phyloP scores from a whole-genome alignment of 2,888 invertebrate genomes.

The Tromatobia lineatoria region DNA sequence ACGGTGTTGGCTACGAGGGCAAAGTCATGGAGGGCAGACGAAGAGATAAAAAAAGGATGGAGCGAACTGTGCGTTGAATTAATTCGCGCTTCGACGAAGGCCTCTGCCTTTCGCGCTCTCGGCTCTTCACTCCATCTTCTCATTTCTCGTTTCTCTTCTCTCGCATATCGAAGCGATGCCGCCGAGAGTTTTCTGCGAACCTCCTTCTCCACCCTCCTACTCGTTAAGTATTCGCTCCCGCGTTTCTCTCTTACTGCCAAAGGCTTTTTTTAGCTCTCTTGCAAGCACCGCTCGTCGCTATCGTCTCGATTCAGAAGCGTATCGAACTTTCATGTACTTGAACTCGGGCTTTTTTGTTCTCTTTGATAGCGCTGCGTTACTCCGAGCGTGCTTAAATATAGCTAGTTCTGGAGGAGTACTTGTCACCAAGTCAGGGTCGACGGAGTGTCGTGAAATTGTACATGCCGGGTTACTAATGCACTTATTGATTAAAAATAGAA shows the following conservation, averaged over 20 bases:
- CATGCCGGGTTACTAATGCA: background rate
- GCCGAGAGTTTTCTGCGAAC: slow-evolving; percentile 55
- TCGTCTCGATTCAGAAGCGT: slow-evolving; percentile 53
- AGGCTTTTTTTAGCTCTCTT: slow-evolving; percentile 45
- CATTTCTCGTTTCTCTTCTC: slow-evolving; percentile 67
- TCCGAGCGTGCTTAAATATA: slow-evolving; percentile 49
- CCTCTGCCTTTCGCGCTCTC: slow-evolving; percentile 71
- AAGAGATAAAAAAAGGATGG: slow-evolving; percentile 47
- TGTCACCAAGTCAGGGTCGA: slow-evolving; percentile 41
- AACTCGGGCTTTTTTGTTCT: slow-evolving; percentile 28
- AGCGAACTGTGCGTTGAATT: slow-evolving; percentile 81
- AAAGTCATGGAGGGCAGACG: slow-evolving; percentile 73
- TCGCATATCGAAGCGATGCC: slow-evolving; percentile 66
- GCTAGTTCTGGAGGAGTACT: slow-evolving; percentile 30
- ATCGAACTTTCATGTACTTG: slow-evolving; percentile 66
- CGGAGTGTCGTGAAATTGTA: background rate
- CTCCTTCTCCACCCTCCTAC: slow-evolving; percentile 63
- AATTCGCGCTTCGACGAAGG: slow-evolving; percentile 83
- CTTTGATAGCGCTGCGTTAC: slow-evolving; percentile 6
- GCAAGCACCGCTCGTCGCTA: slow-evolving; percentile 1
- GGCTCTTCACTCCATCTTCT: slow-evolving; percentile 65
- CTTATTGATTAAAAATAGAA: background rate
- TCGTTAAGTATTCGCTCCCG: slow-evolving; percentile 71
- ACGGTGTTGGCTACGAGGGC: slow-evolving; percentile 73
- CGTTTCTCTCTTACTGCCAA: slow-evolving; percentile 59